These are phyloP conservation scores for Shinisaurus crocodilurus DNA, from an alignment of 2,113 vertebrate species.

Conservation along the genomic window DNA sequence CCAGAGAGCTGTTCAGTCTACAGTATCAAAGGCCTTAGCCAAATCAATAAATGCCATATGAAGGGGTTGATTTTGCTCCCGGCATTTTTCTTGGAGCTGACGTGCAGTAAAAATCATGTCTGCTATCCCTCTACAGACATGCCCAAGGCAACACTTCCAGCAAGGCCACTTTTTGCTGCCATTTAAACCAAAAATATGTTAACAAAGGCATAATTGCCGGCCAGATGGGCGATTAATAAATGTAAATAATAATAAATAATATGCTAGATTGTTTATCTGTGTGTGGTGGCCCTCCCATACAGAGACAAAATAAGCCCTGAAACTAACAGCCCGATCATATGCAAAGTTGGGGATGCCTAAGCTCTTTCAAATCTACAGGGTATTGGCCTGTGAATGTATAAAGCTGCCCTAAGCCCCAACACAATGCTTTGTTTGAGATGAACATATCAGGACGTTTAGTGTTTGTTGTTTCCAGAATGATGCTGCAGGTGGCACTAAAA, in stretches of 20 bases:
- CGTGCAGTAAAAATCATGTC: too few species aligned
- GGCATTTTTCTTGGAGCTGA: too few species aligned
- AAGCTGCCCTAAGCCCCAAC: not conserved
- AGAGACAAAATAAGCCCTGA: not conserved
- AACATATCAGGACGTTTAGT: not conserved
- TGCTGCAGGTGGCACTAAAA: conserved; percentile 27
- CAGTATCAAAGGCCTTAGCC: too few species aligned
- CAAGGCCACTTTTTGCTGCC: not conserved
- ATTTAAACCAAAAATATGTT: not conserved
- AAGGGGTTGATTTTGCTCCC: too few species aligned
- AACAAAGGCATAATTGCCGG: not conserved
- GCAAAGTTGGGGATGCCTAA: not conserved
- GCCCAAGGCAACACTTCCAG: not conserved
- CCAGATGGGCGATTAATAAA: too few species aligned
- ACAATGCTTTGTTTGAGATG: not conserved
- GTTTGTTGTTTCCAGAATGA: not conserved
- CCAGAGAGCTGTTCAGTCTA: too few species aligned
- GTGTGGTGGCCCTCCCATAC: not conserved
- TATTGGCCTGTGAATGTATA: not conserved
- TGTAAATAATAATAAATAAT: too few species aligned
- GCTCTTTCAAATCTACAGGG: not conserved
- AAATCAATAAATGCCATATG: too few species aligned
- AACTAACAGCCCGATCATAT: not conserved
- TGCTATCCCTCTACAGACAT: too few species aligned
- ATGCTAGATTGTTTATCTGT: not conserved